Conservation (phyloP, 2,797 vertebrate species). For the Nothura maculosa region DNA sequence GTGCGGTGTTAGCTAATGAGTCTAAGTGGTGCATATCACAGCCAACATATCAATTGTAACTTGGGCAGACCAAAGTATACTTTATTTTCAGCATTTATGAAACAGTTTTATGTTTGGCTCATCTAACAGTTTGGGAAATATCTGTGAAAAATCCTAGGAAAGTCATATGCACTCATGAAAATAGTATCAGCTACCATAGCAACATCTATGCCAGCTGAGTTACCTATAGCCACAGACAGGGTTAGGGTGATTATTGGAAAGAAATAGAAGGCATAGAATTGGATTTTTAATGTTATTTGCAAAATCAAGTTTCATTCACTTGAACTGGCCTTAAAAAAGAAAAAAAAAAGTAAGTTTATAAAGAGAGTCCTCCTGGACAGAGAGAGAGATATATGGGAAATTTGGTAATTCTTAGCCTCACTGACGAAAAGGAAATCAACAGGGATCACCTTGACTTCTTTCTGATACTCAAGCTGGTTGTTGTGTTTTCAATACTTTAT, state of each 20-base stretch:
- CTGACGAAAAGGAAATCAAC: fast-evolving
- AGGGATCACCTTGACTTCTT: neutral
- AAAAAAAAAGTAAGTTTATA: neutral
- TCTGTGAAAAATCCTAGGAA: neutral
- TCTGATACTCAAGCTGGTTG: neutral
- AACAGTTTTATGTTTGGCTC: neutral
- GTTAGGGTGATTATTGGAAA: neutral
- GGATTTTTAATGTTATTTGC: neutral
- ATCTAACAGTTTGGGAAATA: neutral
- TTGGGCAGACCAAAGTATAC: neutral
- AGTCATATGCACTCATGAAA: neutral
- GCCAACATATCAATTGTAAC: neutral
- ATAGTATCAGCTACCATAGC: neutral
- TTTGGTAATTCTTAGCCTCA: neutral
- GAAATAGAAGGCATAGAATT: neutral
- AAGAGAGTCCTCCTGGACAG: neutral
- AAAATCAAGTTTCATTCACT: neutral
- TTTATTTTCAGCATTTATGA: neutral
- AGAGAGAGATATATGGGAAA: neutral
- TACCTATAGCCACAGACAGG: neutral
- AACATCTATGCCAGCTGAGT: neutral
- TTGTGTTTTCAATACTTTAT: neutral
- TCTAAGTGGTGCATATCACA: neutral
- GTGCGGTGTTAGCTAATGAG: neutral
- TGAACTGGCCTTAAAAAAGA: neutral